A percentile compares a stretch with the other conserved stretches of the same genome.
Conservation (phyloP, 2,888 invertebrate genomes). For the Clitarchus hookeri region DNA sequence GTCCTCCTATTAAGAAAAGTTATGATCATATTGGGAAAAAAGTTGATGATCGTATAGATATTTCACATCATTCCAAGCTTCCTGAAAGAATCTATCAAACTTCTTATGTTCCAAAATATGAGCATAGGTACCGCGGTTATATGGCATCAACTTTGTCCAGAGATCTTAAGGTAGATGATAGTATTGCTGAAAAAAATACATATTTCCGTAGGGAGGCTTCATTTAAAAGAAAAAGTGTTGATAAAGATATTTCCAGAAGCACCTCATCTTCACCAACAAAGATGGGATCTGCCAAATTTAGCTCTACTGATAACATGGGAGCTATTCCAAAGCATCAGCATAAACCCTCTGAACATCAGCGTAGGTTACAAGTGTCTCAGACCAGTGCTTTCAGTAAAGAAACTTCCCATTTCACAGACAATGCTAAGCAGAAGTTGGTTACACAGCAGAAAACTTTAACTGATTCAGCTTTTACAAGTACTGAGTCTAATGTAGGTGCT, state of each 20-base stretch:
- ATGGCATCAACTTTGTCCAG: conserved; percentile 65
- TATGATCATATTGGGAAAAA: conserved; percentile 28
- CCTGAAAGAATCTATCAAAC: neutral
- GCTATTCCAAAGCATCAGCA: conserved; percentile 34
- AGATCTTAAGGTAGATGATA: conserved; percentile 58
- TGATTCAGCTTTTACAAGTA: neutral
- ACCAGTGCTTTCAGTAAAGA: neutral
- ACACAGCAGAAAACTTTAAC: neutral
- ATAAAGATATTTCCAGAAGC: conserved; percentile 27
- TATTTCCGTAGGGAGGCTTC: conserved; percentile 36
- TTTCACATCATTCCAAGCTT: conserved; percentile 16
- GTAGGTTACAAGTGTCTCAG: neutral
- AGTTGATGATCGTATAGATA: conserved; percentile 32
- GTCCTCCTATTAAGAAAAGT: neutral
- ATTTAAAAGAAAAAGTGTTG: conserved; percentile 34
- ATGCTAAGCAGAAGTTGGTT: neutral
- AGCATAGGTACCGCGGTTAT: conserved; percentile 53
- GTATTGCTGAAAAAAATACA: conserved; percentile 34
- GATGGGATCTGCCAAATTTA: neutral
- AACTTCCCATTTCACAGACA: neutral
- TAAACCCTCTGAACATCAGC: neutral
- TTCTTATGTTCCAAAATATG: conserved; percentile 12
- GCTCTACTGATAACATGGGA: conserved; percentile 30
- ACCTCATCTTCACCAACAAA: conserved; percentile 31
- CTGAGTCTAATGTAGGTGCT: neutral